Evolutionary conservation across 1,140 invertebrate species (phyloP), one percentile per base, ranked within the genome.

Genomic region (Argopecten irradians): DNA sequence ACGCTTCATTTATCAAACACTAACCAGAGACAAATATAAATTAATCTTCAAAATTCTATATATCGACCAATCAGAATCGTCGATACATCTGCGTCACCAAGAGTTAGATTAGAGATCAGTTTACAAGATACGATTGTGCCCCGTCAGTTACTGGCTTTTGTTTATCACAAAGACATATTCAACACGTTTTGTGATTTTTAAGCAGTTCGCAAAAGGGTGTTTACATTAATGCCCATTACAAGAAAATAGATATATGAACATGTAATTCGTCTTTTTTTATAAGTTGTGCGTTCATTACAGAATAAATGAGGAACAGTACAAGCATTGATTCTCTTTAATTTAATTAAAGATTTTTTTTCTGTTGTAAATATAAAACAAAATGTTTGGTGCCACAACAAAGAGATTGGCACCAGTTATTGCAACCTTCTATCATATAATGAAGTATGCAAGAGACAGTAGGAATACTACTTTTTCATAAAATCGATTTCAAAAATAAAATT

Each of bases 181-280:
- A 71, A 71, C 55, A 71, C 55, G 55, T 71, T 71, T 71, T 71
- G 55, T 71, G 55, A 71, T 71, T 71, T 71, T 71, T 28, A n/a
- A 28, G 28, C 28, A 28, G 14, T 71, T 71, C 22, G n/a, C 5
- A 71, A 71, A n/a, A 71, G 55, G 2, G 55, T 71, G 13, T 71
- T 71, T 28, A 28, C 55, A 71, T 71, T 71, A 46, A 71, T 71
- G 55, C 55, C 22, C 11, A 71, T 22, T 71, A 71, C 16, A 5
- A 71, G 55, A 71, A 71, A n/a, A 3, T 7, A 71, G 55, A n/a
- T 71, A 71, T 28, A 71, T 71, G 22, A 71, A 22, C 19, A 28
- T 28, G n/a, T 16, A 71, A 71, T 46, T 14, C 43, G 43, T 2
- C 22, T 46, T 46, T n/a, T n/a, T n/a, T n/a, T n/a, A n/a, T n/a